phyloP scores from a whole-genome alignment of 2,113 vertebrate species.

The Toxostoma redivivum region DNA sequence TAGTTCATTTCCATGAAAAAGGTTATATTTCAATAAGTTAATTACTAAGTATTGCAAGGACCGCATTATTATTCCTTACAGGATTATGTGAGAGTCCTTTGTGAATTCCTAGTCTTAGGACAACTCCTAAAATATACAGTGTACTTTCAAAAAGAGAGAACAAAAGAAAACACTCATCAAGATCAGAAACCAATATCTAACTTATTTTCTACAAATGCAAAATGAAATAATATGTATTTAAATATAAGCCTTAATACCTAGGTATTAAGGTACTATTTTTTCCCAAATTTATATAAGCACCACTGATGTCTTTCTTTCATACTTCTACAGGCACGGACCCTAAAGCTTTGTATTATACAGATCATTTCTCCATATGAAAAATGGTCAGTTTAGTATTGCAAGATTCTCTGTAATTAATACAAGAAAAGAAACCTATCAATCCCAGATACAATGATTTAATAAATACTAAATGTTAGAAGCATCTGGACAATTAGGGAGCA shows the following conservation, averaged over 20 bases:
- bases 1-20: not conserved
- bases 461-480: not conserved
- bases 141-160: not conserved
- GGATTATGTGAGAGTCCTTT: not conserved
- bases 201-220: not conserved
- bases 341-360: not conserved
- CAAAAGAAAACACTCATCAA: not conserved
- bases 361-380: not conserved
- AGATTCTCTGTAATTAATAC: not conserved
- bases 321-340: fast-evolving
- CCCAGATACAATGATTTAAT: not conserved
- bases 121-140: not conserved
- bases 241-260: not conserved
- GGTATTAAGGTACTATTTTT: not conserved
- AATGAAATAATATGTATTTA: not conserved
- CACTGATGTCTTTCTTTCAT: not conserved
- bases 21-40: not conserved
- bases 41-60: not conserved
- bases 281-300: not conserved
- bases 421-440: not conserved
- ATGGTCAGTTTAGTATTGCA: not conserved
- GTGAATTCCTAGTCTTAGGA: not conserved
- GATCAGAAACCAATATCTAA: not conserved
- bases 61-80: not conserved
- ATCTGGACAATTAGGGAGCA: not conserved